Percentiles rank a stretch among this genome's conserved stretches.
Conservation (phyloP, 2,888 invertebrate genomes). For the Netelia virgata region DNA sequence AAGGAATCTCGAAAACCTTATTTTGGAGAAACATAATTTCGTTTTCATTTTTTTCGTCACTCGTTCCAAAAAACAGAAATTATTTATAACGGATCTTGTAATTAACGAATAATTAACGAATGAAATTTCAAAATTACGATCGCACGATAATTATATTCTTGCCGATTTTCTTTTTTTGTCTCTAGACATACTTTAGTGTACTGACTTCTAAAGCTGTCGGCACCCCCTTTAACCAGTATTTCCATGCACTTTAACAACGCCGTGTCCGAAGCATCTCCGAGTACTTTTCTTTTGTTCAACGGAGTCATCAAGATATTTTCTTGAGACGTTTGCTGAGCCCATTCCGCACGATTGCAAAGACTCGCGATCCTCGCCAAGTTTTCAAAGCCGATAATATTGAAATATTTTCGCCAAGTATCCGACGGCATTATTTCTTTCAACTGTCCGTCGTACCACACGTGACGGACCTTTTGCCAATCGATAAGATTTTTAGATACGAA, state of each 20-base stretch:
- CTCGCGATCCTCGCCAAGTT: conserved; percentile 85
- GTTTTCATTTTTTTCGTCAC: background rate
- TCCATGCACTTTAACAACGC: conserved; percentile 90
- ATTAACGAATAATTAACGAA: background rate
- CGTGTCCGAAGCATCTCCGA: conserved; percentile 90
- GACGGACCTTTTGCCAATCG: conserved; percentile 86
- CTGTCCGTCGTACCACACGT: conserved; percentile 87
- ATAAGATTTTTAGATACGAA: background rate
- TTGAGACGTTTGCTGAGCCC: conserved; percentile 86
- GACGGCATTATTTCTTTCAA: conserved; percentile 86
- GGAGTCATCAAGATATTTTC: conserved; percentile 81
- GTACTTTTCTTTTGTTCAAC: conserved; percentile 86
- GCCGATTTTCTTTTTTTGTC: background rate
- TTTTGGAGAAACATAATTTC: background rate
- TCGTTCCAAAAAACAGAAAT: conserved; percentile 1
- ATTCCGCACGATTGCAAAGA: conserved; percentile 91
- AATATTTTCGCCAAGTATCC: conserved; percentile 88
- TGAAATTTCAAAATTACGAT: too few species aligned
- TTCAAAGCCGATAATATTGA: conserved; percentile 77
- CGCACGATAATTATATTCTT: background rate
- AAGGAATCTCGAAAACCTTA: conserved; percentile 87
- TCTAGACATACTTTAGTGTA: conserved; percentile 86
- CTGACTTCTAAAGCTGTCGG: conserved; percentile 85
- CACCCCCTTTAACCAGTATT: conserved; percentile 86
- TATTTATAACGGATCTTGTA: background rate